These are phyloP conservation scores for Geopemphigus sp. DNA, from an alignment of 1,140 invertebrate species.

Conservation along the genomic window DNA sequence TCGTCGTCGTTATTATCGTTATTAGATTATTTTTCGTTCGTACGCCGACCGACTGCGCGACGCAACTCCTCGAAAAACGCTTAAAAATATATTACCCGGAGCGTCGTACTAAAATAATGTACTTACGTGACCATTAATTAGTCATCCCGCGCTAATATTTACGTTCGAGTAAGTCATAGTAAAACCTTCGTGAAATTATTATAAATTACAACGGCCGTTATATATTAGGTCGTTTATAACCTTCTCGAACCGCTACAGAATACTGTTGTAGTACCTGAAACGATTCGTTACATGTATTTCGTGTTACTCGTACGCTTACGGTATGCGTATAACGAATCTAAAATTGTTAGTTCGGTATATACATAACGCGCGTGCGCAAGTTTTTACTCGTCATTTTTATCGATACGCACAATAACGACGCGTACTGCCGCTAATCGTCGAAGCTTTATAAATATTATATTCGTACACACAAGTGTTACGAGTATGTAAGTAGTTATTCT, in stretches of 20 bases:
- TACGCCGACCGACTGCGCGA: not conserved
- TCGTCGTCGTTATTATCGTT: constrained; percentile 2
- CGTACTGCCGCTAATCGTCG: not conserved
- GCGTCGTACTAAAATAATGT: constrained; percentile 9
- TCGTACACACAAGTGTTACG: too few species aligned
- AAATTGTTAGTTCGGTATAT: not conserved
- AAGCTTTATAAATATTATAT: not conserved
- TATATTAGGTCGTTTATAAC: not conserved
- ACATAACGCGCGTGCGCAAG: too few species aligned
- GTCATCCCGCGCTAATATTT: constrained; percentile 18
- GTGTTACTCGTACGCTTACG: not conserved
- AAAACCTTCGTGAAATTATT: constrained; percentile 8
- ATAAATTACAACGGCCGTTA: not conserved
- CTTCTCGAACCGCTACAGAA: not conserved
- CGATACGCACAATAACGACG: not conserved
- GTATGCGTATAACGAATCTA: not conserved
- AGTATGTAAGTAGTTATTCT: too few species aligned
- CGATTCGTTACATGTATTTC: not conserved
- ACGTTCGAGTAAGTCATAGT: constrained; percentile 18
- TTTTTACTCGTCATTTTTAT: not conserved
- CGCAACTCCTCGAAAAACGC: not conserved
- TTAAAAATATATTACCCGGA: constrained; percentile 8
- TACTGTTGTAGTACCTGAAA: not conserved
- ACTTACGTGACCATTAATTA: constrained; percentile 1
- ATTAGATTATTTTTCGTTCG: constrained; percentile 26